Evolutionary conservation across 1,140 invertebrate genomes (phyloP).

Genomic region (Drosophila willistoni): DNA sequence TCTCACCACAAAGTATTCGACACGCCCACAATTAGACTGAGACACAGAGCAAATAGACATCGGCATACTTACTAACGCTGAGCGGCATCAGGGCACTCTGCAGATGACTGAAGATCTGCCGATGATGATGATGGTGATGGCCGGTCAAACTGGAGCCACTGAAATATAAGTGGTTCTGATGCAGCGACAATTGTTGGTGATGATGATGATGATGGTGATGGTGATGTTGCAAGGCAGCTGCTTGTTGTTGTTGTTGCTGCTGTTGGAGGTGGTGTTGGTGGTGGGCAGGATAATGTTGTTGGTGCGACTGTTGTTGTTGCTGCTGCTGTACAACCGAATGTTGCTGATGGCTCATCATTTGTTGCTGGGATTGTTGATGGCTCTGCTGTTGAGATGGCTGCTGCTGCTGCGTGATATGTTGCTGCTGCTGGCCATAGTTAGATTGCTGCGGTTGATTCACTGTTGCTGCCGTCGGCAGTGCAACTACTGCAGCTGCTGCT

Average conservation of each 20-base stretch:
- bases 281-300: conserved; percentile 54
- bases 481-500: conserved; percentile 49
- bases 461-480: conserved; percentile 32
- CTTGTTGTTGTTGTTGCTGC: conserved; percentile 46
- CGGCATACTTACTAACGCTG: conserved; percentile 80
- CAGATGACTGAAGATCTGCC: conserved; percentile 81
- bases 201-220: conserved; percentile 79
- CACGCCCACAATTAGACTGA: neutral
- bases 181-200: conserved; percentile 79
- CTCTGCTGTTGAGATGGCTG: conserved; percentile 24
- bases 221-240: conserved; percentile 53
- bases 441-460: conserved; percentile 32
- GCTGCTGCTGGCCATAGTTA: conserved; percentile 22
- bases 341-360: conserved; percentile 55
- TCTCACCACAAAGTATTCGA: neutral
- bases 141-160: conserved; percentile 66
- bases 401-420: conserved; percentile 21
- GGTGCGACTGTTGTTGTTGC: conserved; percentile 59
- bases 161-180: conserved; percentile 82
- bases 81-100: conserved; percentile 80
- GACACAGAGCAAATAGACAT: neutral
- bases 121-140: conserved; percentile 75
- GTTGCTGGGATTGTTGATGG: conserved; percentile 60
- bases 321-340: conserved; percentile 39
- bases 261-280: conserved; percentile 53